Evolutionary conservation across 1,140 invertebrate species (phyloP).

Genomic region (Armadillidium nasatum): DNA sequence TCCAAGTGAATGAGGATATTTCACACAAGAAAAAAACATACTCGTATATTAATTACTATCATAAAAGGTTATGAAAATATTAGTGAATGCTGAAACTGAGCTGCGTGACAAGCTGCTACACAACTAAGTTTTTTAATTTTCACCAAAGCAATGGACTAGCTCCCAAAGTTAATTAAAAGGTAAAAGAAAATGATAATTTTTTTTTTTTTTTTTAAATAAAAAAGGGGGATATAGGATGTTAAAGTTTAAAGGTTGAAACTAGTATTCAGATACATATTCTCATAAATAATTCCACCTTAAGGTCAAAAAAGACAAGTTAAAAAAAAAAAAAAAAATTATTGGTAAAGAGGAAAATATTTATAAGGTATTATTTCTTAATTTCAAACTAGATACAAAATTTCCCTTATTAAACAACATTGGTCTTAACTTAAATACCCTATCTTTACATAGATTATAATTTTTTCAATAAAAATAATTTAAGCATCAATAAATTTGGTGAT

Average conservation of each 20-base stretch:
- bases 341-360: no score
- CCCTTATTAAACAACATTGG: neutral
- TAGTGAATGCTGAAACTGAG: no score
- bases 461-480: neutral
- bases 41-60: neutral
- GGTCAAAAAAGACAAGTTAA: neutral
- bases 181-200: no score
- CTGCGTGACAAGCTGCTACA: no score
- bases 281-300: neutral
- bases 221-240: no score
- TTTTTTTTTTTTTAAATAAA: no score
- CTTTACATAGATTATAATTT: neutral
- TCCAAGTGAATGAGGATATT: neutral
- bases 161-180: no score
- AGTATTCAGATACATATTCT: no score
- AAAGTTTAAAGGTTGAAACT: no score
- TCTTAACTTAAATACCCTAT: neutral
- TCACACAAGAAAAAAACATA: neutral
- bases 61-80: no score
- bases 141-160: no score
- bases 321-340: neutral
- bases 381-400: neutral
- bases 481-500: conserved; percentile 23
- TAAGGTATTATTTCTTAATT: neutral
- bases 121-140: no score